phyloP scores from a whole-genome alignment of 2,888 invertebrate genomes.

The Busseola fusca region DNA sequence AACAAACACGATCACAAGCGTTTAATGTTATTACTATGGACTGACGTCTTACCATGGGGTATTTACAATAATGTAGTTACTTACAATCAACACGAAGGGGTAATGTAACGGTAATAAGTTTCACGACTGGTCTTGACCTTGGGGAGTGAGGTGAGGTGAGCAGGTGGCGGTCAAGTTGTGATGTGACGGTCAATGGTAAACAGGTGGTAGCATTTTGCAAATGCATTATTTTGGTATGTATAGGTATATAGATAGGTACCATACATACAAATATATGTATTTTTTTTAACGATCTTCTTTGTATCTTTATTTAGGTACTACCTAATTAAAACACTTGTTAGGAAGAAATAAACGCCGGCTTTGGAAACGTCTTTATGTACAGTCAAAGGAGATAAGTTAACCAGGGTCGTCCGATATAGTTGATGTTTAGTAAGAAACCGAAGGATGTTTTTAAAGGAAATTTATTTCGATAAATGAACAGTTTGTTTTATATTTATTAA shows the following conservation, averaged over 20 bases:
- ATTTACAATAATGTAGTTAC: constrained; percentile 7
- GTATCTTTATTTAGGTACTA: too few species aligned
- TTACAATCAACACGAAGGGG: constrained; percentile 16
- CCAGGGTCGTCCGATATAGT: too few species aligned
- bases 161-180: neutral
- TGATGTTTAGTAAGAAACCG: too few species aligned
- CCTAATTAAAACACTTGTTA: neutral
- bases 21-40: constrained; percentile 14
- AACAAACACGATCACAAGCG: constrained; percentile 11
- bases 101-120: constrained; percentile 24
- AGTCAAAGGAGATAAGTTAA: too few species aligned
- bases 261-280: too few species aligned
- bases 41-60: constrained; percentile 27
- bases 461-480: too few species aligned
- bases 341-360: neutral
- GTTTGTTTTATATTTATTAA: too few species aligned
- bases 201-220: neutral
- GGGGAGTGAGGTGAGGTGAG: neutral
- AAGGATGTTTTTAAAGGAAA: too few species aligned
- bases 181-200: neutral
- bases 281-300: neutral
- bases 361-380: neutral
- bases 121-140: constrained; percentile 15
- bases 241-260: too few species aligned
- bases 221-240: neutral